Base-by-base conservation (phyloP, 2,797 vertebrate genomes). In the Crax fasciolata region DNA sequence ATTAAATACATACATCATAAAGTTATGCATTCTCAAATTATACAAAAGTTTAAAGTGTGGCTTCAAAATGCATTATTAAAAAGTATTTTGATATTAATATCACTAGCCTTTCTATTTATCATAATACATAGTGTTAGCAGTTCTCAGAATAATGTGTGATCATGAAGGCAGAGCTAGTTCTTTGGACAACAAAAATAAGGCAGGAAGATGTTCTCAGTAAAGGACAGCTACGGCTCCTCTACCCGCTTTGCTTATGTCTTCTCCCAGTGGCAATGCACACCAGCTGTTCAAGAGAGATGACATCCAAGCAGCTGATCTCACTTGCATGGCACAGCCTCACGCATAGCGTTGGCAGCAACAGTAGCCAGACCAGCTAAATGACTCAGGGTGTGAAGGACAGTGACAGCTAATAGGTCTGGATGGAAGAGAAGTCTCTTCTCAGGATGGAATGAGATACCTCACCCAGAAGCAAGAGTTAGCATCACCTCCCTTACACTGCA, bases 11-110 rank as follows among this genome's bases (percentile, higher is more conserved):
- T n/a, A 20, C 3, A 6, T 5, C 18, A 41, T 59, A 46, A 61
- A 68, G 52, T 2, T 0, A n/a, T 18, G 13, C 10, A 3, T 28
- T 70, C 20, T 30, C 9, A 55, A 55, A n/a, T 18, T 21, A 9
- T 9, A 27, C 0, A 14, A 5, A 74, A 39, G 7, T 18, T 13
- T 67, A 35, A 21, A 43, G 13, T 9, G 21, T 16, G 3, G 20
- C 9, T 68, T 78, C 68, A 20, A 68, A 78, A 39, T 19, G 9
- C 10, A 38, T 35, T 48, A 32, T 19, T 59, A 10, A 46, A 46
- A 30, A 43, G 15, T 27, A 30, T 20, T 51, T 54, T 3, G 11
- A 11, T 5, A 17, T 5, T 67, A 12, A 25, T 17, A 24, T 5
- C 30, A 17, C 13, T 63, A 14, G 13, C 52, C 11, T 35, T 57